Conservation (phyloP, 2,797 vertebrate species). For the Garrulus glandarius region DNA sequence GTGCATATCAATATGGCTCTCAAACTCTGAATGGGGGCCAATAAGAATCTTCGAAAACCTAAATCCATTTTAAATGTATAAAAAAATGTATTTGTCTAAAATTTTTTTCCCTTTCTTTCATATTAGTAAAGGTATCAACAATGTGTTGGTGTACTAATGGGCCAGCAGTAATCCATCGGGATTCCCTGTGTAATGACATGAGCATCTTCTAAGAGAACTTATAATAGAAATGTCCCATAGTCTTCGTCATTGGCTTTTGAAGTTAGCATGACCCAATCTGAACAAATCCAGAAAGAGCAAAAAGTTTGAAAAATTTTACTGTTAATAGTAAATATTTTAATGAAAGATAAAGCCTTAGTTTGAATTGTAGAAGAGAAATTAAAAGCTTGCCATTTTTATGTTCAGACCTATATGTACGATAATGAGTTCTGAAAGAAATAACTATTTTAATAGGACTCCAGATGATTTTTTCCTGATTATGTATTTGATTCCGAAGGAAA, state of each 20-base stretch:
- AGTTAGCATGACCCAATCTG: neutral
- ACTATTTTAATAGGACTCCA: neutral
- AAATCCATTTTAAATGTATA: neutral
- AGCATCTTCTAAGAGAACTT: neutral
- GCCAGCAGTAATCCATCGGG: neutral
- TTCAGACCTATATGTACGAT: neutral
- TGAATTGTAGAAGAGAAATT: neutral
- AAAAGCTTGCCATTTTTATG: neutral
- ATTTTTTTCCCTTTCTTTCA: neutral
- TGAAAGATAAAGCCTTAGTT: neutral
- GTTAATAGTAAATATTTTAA: neutral
- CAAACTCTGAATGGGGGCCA: neutral
- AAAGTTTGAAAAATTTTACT: neutral
- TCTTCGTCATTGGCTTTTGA: neutral
- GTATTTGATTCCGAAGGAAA: neutral
- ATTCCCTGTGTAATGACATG: neutral
- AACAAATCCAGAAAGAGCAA: neutral
- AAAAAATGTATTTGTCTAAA: neutral
- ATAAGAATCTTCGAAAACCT: neutral
- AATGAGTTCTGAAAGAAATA: neutral
- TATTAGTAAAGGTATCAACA: neutral
- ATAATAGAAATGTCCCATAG: neutral
- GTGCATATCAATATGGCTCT: neutral
- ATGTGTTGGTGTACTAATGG: neutral
- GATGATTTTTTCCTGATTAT: neutral